phyloP scores from a whole-genome alignment of 2,888 invertebrate species.

The Eilema sororculum region DNA sequence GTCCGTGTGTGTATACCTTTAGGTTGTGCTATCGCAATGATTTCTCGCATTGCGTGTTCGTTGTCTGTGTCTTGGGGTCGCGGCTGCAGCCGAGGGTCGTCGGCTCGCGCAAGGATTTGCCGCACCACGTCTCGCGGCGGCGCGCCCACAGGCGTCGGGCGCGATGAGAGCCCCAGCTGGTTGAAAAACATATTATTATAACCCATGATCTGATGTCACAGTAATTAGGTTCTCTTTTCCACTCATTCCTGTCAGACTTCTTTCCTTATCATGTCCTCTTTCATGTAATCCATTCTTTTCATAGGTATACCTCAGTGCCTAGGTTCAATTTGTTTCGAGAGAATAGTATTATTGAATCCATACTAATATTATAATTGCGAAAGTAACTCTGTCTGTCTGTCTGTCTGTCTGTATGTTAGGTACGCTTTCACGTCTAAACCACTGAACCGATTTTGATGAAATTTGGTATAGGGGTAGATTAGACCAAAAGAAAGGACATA shows the following conservation, averaged over 20 bases:
- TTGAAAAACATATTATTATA: neutral
- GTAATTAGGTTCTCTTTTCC: no score
- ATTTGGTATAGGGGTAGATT: no score
- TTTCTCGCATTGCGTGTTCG: conserved; percentile 79
- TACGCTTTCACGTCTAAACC: no score
- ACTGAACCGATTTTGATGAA: no score
- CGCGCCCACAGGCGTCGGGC: conserved; percentile 81
- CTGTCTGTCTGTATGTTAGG: no score
- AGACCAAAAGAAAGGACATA: no score
- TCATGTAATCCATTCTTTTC: neutral
- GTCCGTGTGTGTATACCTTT: conserved; percentile 66
- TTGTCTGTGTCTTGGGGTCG: conserved; percentile 64
- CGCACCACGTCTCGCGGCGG: conserved; percentile 84
- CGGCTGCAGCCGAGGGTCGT: conserved; percentile 69
- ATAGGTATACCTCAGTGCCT: no score
- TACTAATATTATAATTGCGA: no score
- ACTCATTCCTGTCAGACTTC: neutral
- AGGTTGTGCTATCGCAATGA: conserved; percentile 81
- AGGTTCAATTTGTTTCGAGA: no score
- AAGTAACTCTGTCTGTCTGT: no score
- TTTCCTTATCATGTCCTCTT: neutral
- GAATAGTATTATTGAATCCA: no score
- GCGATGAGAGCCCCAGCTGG: conserved; percentile 79
- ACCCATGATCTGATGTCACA: neutral
- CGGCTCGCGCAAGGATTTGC: conserved; percentile 79